These are phyloP conservation scores for Sturnira hondurensis DNA, from an alignment of 2,113 vertebrate genomes.

Conservation along the genomic window DNA sequence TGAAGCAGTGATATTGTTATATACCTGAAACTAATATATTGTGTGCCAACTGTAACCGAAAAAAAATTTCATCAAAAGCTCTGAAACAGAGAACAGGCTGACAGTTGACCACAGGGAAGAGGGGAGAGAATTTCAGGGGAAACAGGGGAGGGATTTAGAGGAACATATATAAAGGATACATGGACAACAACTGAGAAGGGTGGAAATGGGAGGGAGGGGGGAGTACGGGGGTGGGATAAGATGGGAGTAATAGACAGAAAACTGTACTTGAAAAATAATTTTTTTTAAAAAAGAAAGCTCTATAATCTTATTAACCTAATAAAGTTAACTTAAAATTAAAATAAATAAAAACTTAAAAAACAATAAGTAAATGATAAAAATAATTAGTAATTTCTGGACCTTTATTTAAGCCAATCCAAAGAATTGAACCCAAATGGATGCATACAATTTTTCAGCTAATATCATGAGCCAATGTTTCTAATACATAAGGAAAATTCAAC, in stretches of 20 bases:
- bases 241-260: too few relatives aligned
- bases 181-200: too few relatives aligned
- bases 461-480: background rate
- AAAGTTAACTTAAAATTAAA: background rate
- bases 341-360: background rate
- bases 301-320: background rate
- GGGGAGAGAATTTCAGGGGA: too few relatives aligned
- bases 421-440: background rate
- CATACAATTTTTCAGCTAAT: background rate
- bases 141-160: too few relatives aligned
- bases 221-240: too few relatives aligned
- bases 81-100: too few relatives aligned
- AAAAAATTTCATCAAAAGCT: too few relatives aligned
- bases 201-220: too few relatives aligned
- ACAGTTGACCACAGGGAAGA: too few relatives aligned
- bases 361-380: background rate
- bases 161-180: too few relatives aligned
- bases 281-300: too few relatives aligned
- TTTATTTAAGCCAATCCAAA: slow-evolving; percentile 33
- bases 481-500: background rate
- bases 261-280: too few relatives aligned
- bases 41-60: background rate
- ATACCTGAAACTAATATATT: background rate
- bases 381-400: background rate
- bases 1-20: background rate